Base-by-base conservation (phyloP, 2,888 invertebrate genomes). In the Spisula subtruncata region DNA sequence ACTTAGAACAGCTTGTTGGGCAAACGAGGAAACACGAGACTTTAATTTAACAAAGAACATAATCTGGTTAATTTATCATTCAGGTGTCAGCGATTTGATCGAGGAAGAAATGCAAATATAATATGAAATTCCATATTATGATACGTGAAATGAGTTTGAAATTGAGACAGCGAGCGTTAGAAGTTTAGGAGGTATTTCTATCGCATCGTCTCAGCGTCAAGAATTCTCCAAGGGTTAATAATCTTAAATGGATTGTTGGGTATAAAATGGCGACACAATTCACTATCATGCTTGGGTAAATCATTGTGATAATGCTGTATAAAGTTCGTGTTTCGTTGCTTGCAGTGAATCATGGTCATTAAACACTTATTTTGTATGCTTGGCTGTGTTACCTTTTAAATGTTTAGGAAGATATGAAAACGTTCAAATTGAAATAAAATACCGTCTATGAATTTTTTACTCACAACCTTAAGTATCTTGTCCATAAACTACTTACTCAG, bases 41-140 rank as follows among this genome's bases (percentile, higher is more conserved):
- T 35, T 32, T 80, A 54, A 56, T 51, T 56, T 80, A 85, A 85
- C 85, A 80, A 85, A 80, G 85, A 85, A 85, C 75, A 56, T 71
- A 85, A 85, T 85, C 85, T 80, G 51, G 85, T 80, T 80, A 85
- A 85, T 85, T 84, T 84, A 84, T 75, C 84, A 66, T 51, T 75
- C 48, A 84, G n/a, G 71, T 83, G 51, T 82, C 83, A 83, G 54
- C n/a, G 81, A 51, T 51, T 25, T 32, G 75, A 75, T 75, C 75
- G 35, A 35, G 32, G 75, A 75, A 75, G 75, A 75, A 75, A 75
- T 75, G 75, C 75, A 75, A 75, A 75, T 75, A 75, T 75, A 32
- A 75, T 75, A 75, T 75, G 75, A 75, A 75, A 75, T 75, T 75
- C 35, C 75, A 75, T 75, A 75, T 32, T 32, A 35, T 32, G 75